Conservation (phyloP, 1,140 invertebrate genomes). For the Lasaia peninsularis region DNA sequence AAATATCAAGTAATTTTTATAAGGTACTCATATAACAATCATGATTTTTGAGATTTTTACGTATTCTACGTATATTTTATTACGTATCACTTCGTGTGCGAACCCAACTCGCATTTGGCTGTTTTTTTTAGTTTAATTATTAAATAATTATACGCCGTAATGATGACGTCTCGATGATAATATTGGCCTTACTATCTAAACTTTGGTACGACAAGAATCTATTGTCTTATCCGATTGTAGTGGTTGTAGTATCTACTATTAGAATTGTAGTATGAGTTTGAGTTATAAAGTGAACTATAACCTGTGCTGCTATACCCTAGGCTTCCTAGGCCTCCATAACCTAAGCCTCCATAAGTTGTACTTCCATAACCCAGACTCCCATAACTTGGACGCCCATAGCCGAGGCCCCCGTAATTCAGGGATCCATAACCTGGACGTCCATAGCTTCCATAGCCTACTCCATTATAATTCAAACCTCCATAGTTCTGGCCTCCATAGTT, state of each 20-base stretch:
- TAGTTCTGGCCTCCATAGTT: not conserved
- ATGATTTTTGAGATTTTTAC: too few species aligned
- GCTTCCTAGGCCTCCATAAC: not conserved
- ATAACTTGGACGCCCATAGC: too few species aligned
- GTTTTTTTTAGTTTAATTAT: not conserved
- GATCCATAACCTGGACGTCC: too few species aligned
- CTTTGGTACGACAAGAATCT: not conserved
- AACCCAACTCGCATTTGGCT: too few species aligned
- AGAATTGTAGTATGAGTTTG: conserved; percentile 12
- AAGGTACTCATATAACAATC: too few species aligned
- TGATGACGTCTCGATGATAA: too few species aligned
- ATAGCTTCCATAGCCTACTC: too few species aligned
- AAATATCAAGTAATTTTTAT: too few species aligned
- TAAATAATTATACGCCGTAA: too few species aligned
- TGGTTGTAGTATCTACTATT: conserved; percentile 22
- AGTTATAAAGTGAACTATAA: not conserved
- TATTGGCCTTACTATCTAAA: not conserved
- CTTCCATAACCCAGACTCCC: not conserved
- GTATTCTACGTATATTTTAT: too few species aligned
- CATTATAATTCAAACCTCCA: not conserved
- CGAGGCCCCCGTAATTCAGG: too few species aligned
- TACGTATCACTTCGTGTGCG: too few species aligned
- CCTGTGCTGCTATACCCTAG: not conserved
- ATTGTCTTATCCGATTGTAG: conserved; percentile 32
- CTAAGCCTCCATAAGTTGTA: not conserved